phyloP scores from a whole-genome alignment of 2,113 vertebrate genomes.

The Rhinopomastus cyanomelas region DNA sequence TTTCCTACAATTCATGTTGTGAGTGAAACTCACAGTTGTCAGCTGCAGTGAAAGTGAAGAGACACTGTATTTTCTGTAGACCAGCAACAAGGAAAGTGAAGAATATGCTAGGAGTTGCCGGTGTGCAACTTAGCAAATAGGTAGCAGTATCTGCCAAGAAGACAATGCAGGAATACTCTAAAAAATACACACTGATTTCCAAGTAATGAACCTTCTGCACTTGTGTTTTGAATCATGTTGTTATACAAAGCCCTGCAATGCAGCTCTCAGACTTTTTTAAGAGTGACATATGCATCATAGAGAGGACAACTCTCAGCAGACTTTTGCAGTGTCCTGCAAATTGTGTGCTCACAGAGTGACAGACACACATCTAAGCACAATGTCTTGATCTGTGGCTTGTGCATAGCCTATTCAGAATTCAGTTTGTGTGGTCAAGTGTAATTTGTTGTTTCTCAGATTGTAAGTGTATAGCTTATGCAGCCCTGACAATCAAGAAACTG shows the following conservation, averaged over 20 bases:
- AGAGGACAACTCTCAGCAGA: background rate
- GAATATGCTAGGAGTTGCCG: background rate
- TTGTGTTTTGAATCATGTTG: fast-evolving
- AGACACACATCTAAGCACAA: fast-evolving
- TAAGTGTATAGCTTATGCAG: background rate
- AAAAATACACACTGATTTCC: background rate
- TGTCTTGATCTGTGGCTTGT: background rate
- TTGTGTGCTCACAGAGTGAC: background rate
- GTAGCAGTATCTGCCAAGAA: background rate
- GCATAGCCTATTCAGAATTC: background rate
- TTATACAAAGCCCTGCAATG: background rate
- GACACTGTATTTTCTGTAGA: background rate
- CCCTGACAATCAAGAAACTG: background rate
- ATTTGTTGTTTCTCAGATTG: background rate
- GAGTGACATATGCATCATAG: too few relatives aligned
- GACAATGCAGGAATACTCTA: background rate
- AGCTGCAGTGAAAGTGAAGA: fast-evolving
- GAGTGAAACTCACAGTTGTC: background rate
- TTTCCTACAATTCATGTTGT: background rate
- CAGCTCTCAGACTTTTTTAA: background rate
- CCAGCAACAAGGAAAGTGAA: background rate
- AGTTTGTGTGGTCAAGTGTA: background rate
- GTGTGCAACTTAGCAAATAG: background rate
- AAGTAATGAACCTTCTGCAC: background rate
- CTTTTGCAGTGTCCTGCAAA: background rate